phyloP scores from a whole-genome alignment of 2,888 invertebrate genomes.

The Acronicta aceris region DNA sequence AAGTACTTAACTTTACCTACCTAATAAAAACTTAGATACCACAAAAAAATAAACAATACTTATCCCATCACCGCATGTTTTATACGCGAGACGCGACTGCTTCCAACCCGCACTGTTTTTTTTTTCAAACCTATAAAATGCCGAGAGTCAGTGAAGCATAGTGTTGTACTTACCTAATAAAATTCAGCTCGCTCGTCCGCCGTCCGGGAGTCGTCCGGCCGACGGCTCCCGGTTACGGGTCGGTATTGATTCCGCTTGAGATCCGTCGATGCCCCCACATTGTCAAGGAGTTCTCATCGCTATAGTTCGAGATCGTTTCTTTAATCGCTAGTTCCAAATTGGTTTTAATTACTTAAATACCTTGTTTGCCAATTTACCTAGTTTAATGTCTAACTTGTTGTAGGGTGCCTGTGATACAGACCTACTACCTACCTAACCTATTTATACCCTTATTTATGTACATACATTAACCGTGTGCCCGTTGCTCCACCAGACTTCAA shows the following conservation, averaged over 20 bases:
- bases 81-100: slow-evolving; percentile 31
- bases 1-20: no score
- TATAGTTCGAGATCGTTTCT: slow-evolving; percentile 12
- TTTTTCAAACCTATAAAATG: slow-evolving; percentile 10
- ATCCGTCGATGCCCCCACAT: slow-evolving; percentile 14
- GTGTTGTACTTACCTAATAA: slow-evolving; percentile 35
- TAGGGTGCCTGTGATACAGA: neutral
- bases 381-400: neutral
- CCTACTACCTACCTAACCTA: neutral
- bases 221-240: slow-evolving; percentile 16
- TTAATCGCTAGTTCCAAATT: slow-evolving; percentile 19
- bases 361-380: neutral
- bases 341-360: slow-evolving; percentile 27
- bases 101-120: slow-evolving; percentile 18
- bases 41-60: no score
- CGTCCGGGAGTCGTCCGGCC: slow-evolving; percentile 12
- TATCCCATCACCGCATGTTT: no score
- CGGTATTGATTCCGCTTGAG: slow-evolving; percentile 42
- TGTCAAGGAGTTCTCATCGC: slow-evolving; percentile 28
- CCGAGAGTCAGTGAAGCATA: slow-evolving; percentile 17
- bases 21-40: no score
- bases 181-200: slow-evolving; percentile 26
- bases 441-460: no score
- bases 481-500: no score
- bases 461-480: no score